Evolutionary conservation across 2,797 vertebrate genomes (phyloP).

Genomic region (Pipistrellus kuhlii): DNA sequence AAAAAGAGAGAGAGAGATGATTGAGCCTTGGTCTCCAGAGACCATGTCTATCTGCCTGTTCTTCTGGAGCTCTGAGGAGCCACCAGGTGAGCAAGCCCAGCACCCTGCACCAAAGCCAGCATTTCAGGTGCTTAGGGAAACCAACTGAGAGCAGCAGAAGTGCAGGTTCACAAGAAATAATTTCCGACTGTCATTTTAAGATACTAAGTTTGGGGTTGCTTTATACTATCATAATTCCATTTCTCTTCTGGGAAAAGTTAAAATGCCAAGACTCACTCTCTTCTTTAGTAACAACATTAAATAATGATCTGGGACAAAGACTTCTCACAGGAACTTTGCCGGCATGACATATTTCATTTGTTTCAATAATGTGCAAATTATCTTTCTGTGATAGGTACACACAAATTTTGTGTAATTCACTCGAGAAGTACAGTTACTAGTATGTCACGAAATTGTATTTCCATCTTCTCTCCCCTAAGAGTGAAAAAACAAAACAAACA

Average conservation of each 20-base stretch:
- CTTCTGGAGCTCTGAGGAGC: not conserved
- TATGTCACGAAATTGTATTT: slow-evolving; percentile 32
- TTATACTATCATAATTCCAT: not conserved
- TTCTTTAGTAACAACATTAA: not conserved
- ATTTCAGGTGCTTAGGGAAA: not conserved
- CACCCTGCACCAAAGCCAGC: not conserved
- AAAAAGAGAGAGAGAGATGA: not conserved
- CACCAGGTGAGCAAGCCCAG: not conserved
- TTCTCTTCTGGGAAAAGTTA: slow-evolving; percentile 22
- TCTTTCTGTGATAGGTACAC: slow-evolving; percentile 1
- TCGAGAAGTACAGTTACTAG: not conserved
- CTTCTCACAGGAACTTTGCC: slow-evolving; percentile 4
- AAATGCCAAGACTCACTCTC: not conserved
- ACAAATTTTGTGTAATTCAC: not conserved
- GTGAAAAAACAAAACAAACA: not conserved
- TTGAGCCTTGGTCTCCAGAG: not conserved
- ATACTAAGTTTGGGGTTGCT: not conserved
- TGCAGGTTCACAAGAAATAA: not conserved
- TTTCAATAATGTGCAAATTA: slow-evolving; percentile 6
- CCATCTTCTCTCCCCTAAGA: not conserved
- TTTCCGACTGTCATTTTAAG: not conserved
- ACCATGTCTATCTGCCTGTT: no score
- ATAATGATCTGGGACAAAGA: not conserved
- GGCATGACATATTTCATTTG: not conserved
- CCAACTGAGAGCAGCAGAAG: not conserved